These are phyloP conservation scores for Euzophera pinguis DNA, from an alignment of 2,888 invertebrate genomes.

Conservation along the genomic window DNA sequence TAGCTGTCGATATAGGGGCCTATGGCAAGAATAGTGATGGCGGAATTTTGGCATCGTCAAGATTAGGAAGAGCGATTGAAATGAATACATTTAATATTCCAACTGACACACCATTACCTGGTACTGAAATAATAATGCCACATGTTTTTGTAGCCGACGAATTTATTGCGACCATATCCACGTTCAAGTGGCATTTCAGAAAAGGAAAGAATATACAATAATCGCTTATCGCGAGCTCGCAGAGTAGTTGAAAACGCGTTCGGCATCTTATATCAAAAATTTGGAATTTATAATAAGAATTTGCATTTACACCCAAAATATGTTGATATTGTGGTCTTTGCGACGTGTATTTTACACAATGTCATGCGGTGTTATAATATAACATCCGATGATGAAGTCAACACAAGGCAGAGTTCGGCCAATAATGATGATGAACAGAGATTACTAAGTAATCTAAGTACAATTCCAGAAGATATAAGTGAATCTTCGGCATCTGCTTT, in stretches of 20 bases:
- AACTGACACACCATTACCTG: slow-evolving; percentile 12
- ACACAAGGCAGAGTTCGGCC: slow-evolving; percentile 14
- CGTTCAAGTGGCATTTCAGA: background rate
- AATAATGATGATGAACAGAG: slow-evolving; percentile 11
- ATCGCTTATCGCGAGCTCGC: background rate
- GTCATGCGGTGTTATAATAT: slow-evolving; percentile 13
- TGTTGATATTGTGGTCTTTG: slow-evolving; percentile 13
- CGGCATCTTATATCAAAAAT: slow-evolving; percentile 8
- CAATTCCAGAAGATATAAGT: background rate
- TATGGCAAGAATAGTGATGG: slow-evolving; percentile 1
- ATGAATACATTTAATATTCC: slow-evolving; percentile 13
- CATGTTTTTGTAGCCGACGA: slow-evolving; percentile 14
- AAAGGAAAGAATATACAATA: background rate
- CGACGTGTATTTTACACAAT: slow-evolving; percentile 14
- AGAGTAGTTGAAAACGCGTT: slow-evolving; percentile 12
- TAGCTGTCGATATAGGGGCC: background rate
- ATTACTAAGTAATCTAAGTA: background rate
- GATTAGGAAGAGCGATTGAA: slow-evolving; percentile 12
- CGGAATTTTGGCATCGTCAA: slow-evolving; percentile 3
- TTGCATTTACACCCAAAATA: slow-evolving; percentile 13
- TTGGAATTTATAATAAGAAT: slow-evolving; percentile 8
- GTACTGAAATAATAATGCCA: slow-evolving; percentile 4
- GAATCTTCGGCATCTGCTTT: slow-evolving; percentile 8
- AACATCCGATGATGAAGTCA: slow-evolving; percentile 12
- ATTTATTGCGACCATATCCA: slow-evolving; percentile 13